phyloP scores from a whole-genome alignment of 2,888 invertebrate genomes.

The Pseudeuparius sepicola region DNA sequence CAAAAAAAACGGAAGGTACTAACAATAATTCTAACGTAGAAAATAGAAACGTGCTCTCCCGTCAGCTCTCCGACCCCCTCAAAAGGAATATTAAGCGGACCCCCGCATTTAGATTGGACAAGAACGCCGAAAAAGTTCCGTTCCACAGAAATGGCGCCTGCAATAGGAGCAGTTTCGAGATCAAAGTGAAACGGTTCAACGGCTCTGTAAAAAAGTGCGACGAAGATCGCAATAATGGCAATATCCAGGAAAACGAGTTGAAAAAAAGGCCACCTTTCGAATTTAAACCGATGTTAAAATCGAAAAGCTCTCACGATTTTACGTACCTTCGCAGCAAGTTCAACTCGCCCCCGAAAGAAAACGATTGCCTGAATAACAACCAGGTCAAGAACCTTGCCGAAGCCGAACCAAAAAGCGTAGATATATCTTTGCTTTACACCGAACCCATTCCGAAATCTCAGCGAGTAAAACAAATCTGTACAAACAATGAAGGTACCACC shows the following conservation, averaged over 20 bases:
- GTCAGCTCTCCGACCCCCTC: constrained; percentile 39
- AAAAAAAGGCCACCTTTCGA: constrained; percentile 10
- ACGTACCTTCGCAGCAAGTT: constrained; percentile 31
- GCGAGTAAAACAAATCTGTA: constrained; percentile 23
- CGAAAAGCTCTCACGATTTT: constrained; percentile 31
- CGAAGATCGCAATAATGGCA: constrained; percentile 19
- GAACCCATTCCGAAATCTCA: constrained; percentile 35
- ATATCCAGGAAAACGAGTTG: constrained; percentile 15
- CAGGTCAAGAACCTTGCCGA: constrained; percentile 18
- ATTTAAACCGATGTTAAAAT: constrained; percentile 24
- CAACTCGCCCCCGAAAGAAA: constrained; percentile 13
- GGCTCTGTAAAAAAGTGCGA: constrained; percentile 32
- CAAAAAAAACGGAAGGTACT: constrained; percentile 2
- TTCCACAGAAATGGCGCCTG: constrained; percentile 23
- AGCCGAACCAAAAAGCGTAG: constrained; percentile 21
- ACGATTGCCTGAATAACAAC: constrained; percentile 10
- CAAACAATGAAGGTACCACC: constrained; percentile 13
- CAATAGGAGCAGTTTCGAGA: constrained; percentile 27
- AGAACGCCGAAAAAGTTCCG: constrained; percentile 25
- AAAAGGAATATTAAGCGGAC: constrained; percentile 45
- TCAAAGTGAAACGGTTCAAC: constrained; percentile 31
- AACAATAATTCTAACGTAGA: too few species aligned
- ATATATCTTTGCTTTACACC: constrained; percentile 30
- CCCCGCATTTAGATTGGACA: constrained; percentile 47
- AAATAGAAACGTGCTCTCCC: constrained; percentile 24